These are phyloP conservation scores for Liposcelis brunnea DNA, from an alignment of 2,888 invertebrate genomes.

Conservation along the genomic window DNA sequence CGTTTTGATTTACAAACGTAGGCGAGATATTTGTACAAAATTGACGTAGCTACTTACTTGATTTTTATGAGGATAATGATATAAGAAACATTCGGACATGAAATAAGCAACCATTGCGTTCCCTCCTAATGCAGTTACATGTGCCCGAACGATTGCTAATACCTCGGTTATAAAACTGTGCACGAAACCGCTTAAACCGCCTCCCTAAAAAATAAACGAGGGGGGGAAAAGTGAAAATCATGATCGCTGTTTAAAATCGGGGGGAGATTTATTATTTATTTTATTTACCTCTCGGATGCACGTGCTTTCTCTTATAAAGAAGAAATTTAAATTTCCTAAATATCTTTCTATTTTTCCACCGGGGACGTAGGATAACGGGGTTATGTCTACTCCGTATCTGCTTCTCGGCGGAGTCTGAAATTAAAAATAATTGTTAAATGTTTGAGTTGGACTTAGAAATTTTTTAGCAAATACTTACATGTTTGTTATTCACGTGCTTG, in stretches of 20 bases:
- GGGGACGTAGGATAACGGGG: constrained; percentile 61
- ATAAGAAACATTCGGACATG: constrained; percentile 76
- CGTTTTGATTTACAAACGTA: too few relatives aligned
- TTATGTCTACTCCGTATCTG: constrained; percentile 56
- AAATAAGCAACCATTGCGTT: constrained; percentile 91
- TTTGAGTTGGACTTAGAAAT: background rate
- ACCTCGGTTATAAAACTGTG: constrained; percentile 90
- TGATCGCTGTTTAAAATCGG: background rate
- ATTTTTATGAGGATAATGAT: constrained; percentile 89
- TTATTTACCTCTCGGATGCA: constrained; percentile 58
- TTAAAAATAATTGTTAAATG: constrained; percentile 12
- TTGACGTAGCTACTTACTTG: constrained; percentile 67
- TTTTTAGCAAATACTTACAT: constrained; percentile 20
- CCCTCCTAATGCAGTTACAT: constrained; percentile 83
- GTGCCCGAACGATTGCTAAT: constrained; percentile 79
- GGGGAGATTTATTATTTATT: too few relatives aligned
- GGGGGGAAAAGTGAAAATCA: background rate
- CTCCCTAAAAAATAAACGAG: constrained; percentile 36
- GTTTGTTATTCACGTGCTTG: constrained; percentile 22
- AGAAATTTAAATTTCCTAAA: constrained; percentile 79
- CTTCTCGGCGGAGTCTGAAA: constrained; percentile 27
- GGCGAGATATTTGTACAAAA: too few relatives aligned
- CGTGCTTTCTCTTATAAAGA: constrained; percentile 89
- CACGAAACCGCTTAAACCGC: constrained; percentile 85
- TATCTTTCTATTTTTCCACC: constrained; percentile 63